Conservation (phyloP, 2,888 invertebrate genomes). For the Melanargia galathea region DNA sequence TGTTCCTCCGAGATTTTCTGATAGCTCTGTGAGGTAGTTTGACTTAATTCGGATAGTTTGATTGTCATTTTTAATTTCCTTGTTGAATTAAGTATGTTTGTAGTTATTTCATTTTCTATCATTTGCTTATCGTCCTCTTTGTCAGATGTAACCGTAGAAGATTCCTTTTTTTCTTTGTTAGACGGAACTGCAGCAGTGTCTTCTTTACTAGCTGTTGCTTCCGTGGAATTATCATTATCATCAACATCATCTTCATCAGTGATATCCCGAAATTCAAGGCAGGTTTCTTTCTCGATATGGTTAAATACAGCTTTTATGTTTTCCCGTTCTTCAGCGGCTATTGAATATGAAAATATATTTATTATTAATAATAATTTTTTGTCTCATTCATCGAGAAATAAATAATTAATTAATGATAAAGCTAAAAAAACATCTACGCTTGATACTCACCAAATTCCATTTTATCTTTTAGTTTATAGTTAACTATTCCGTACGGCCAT, state of each 20-base stretch:
- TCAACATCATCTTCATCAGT: constrained; percentile 36
- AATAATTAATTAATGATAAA: too few relatives aligned
- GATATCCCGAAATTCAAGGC: constrained; percentile 59
- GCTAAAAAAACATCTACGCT: too few relatives aligned
- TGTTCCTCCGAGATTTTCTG: neutral
- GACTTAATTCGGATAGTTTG: neutral
- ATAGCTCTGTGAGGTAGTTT: neutral
- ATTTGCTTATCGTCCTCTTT: neutral
- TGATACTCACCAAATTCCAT: constrained; percentile 66
- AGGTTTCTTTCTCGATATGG: constrained; percentile 72
- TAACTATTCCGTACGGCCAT: constrained; percentile 65
- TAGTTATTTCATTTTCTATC: neutral
- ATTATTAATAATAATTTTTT: neutral
- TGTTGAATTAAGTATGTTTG: neutral
- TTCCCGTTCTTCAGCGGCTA: constrained; percentile 69
- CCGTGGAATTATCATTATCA: constrained; percentile 15
- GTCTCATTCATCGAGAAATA: too few relatives aligned
- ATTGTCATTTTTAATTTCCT: neutral
- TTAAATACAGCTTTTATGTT: constrained; percentile 66
- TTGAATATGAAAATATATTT: neutral
- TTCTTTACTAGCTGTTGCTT: neutral
- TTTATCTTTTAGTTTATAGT: constrained; percentile 57
- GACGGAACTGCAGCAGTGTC: neutral
- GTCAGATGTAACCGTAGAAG: neutral
- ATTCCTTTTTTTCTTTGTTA: neutral